Conservation (phyloP, 2,113 vertebrate species). For the Eulacestoma nigropectus region DNA sequence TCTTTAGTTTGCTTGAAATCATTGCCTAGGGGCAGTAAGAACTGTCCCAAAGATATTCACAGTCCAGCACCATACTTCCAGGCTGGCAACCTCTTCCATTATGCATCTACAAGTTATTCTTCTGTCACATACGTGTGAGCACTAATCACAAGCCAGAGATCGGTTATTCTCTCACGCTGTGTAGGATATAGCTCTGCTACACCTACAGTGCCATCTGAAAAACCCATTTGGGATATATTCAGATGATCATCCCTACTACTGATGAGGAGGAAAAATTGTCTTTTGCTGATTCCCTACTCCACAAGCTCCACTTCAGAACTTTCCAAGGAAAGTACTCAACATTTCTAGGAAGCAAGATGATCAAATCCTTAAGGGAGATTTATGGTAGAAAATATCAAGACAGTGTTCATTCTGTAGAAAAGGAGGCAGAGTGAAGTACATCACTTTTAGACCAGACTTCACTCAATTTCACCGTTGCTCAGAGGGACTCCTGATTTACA, state of each 20-base stretch:
- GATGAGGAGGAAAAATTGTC: neutral
- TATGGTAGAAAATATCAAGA: neutral
- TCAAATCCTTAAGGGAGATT: neutral
- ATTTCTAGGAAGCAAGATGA: neutral
- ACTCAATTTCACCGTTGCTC: neutral
- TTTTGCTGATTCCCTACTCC: neutral
- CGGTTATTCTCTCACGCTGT: neutral
- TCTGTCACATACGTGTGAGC: neutral
- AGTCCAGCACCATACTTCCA: neutral
- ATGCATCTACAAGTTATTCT: neutral
- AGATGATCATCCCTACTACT: neutral
- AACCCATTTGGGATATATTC: neutral
- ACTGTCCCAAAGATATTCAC: neutral
- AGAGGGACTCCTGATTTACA: neutral
- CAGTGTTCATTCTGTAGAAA: neutral
- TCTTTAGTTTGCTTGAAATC: neutral
- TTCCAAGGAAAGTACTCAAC: neutral
- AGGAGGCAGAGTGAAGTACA: neutral
- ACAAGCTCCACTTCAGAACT: neutral
- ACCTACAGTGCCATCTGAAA: neutral
- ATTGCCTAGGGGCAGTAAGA: neutral
- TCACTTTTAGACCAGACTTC: neutral
- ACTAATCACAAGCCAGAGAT: neutral
- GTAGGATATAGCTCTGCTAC: neutral
- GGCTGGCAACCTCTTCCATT: neutral